phyloP scores from a whole-genome alignment of 2,113 vertebrate genomes.

The Pipa parva region DNA sequence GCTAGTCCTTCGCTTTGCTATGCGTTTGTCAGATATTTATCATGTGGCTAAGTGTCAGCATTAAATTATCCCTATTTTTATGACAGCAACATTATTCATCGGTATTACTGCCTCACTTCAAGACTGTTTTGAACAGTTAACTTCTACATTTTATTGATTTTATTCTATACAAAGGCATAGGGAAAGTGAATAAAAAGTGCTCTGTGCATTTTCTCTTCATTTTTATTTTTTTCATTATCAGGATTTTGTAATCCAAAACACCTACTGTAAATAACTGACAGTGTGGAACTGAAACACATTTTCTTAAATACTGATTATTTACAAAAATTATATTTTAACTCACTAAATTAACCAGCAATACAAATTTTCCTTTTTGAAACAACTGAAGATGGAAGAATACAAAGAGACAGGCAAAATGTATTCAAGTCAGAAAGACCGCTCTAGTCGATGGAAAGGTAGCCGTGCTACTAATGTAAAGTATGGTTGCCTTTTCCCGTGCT shows the following conservation, averaged over 20 bases:
- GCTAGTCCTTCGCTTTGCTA: constrained; percentile 58
- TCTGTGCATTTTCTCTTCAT: constrained; percentile 78
- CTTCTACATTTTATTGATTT: constrained; percentile 74
- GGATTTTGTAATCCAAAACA: not conserved
- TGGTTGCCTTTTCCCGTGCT: too few relatives aligned
- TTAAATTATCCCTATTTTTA: constrained; percentile 90
- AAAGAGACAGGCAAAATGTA: too few relatives aligned
- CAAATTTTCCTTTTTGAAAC: too few relatives aligned
- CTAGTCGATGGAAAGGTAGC: too few relatives aligned
- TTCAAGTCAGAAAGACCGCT: too few relatives aligned
- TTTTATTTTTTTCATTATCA: constrained; percentile 30
- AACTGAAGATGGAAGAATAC: not conserved
- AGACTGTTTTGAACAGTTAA: constrained; percentile 64
- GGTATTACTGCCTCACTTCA: constrained; percentile 73
- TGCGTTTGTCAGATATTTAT: constrained; percentile 80
- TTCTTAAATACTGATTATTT: not conserved
- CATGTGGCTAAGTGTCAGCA: constrained; percentile 85
- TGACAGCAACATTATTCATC: constrained; percentile 96
- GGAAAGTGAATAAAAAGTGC: constrained; percentile 71
- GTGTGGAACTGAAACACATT: not conserved
- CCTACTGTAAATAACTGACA: not conserved
- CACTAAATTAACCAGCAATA: not conserved
- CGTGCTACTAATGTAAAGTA: too few relatives aligned
- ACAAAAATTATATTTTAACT: not conserved
- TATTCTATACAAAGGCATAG: constrained; percentile 69